Evolutionary conservation across 2,888 invertebrate genomes (phyloP).

Genomic region (Balanococcus diminutus): DNA sequence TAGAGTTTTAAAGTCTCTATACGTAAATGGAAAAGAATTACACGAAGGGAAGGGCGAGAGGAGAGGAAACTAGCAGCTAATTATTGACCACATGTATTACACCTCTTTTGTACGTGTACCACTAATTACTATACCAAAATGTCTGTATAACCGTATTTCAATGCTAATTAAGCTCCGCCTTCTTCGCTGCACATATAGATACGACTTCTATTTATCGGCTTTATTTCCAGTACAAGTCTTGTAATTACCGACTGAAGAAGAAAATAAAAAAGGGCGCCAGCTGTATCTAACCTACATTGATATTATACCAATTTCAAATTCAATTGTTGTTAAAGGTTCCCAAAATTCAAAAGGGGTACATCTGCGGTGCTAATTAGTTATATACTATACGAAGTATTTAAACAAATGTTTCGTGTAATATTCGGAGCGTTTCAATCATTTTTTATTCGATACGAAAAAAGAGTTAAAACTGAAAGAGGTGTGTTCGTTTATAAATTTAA

Average conservation of each 20-base stretch:
- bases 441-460: neutral
- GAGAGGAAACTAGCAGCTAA: neutral
- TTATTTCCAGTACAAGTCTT: neutral
- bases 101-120: conserved; percentile 24
- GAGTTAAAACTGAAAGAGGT: neutral
- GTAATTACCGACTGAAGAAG: neutral
- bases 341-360: neutral
- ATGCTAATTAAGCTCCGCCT: conserved; percentile 19
- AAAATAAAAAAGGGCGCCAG: neutral
- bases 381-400: too few relatives aligned
- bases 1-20: neutral
- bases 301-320: neutral
- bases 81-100: conserved; percentile 29
- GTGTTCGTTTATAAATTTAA: too few relatives aligned
- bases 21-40: neutral
- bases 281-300: neutral
- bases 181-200: neutral
- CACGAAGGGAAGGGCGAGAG: neutral
- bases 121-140: conserved; percentile 20
- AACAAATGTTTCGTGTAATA: too few relatives aligned
- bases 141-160: conserved; percentile 13
- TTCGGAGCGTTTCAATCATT: too few relatives aligned
- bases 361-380: neutral
- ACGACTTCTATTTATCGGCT: neutral
- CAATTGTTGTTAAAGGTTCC: neutral